Percentiles rank a stretch among this genome's conserved stretches.
These are phyloP conservation scores for Epinephelus malabaricus DNA, from an alignment of 2,797 vertebrate species.

Conservation along the genomic window DNA sequence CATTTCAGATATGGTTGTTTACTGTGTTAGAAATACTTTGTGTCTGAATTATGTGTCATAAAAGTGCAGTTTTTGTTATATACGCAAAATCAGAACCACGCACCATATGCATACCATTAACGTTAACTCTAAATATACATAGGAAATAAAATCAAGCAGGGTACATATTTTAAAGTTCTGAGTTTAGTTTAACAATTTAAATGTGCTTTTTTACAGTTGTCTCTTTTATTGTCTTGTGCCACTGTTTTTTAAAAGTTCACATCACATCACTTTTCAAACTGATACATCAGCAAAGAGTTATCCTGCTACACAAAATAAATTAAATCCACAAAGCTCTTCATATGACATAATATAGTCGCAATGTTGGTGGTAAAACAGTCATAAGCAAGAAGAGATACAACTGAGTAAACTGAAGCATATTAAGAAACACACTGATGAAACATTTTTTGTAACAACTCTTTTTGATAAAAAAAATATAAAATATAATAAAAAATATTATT, in stretches of 20 bases:
- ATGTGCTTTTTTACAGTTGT: background rate
- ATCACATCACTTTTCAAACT: background rate
- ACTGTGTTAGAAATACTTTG: background rate
- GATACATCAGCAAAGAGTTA: background rate
- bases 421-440: background rate
- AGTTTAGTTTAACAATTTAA: constrained; percentile 1
- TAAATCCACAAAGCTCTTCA: background rate
- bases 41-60: constrained; percentile 6
- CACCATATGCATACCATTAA: background rate
- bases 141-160: constrained; percentile 5
- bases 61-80: background rate
- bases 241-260: background rate
- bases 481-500: background rate
- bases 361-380: constrained; percentile 24
- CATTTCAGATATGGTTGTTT: background rate
- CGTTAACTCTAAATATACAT: constrained; percentile 2
- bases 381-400: constrained; percentile 6
- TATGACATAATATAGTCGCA: background rate
- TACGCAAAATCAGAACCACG: background rate
- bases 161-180: background rate
- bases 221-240: background rate
- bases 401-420: background rate
- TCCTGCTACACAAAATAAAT: background rate
- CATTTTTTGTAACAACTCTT: background rate
- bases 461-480: background rate